A percentile compares a stretch with the other conserved stretches of the same genome.
phyloP scores from a whole-genome alignment of 2,797 vertebrate species.

The Phataginus tricuspis region DNA sequence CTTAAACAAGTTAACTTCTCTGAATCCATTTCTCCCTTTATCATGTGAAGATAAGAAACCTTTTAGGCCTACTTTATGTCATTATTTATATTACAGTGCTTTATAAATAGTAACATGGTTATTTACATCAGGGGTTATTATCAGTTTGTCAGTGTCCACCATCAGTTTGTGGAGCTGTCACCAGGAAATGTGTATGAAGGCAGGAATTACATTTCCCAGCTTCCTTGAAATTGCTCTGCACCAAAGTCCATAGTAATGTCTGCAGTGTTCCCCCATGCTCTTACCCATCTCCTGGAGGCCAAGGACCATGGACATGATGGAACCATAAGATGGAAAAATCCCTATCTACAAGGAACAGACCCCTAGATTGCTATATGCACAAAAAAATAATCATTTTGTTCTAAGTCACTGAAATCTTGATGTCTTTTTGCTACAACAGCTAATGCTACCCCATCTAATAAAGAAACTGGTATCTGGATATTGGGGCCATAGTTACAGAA shows the following conservation, averaged over 20 bases:
- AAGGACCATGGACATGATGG: neutral
- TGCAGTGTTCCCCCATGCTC: no score
- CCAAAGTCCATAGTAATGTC: neutral
- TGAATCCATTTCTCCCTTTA: neutral
- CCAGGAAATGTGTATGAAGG: neutral
- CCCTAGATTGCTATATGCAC: neutral
- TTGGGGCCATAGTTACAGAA: neutral
- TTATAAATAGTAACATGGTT: neutral
- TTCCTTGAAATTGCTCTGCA: neutral
- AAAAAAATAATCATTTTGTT: neutral
- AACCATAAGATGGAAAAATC: neutral
- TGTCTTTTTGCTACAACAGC: neutral
- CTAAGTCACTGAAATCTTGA: neutral
- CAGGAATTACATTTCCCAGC: neutral
- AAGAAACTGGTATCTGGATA: neutral
- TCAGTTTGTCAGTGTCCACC: neutral
- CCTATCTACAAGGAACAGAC: neutral
- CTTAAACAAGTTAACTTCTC: neutral
- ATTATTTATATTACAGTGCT: neutral
- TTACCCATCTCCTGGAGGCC: neutral
- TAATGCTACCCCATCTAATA: neutral
- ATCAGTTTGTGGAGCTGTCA: neutral
- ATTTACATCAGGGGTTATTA: neutral
- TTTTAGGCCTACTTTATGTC: neutral
- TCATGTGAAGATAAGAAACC: neutral